These are phyloP conservation scores for Rhagonycha fulva DNA, from an alignment of 2,888 invertebrate genomes.

Conservation along the genomic window DNA sequence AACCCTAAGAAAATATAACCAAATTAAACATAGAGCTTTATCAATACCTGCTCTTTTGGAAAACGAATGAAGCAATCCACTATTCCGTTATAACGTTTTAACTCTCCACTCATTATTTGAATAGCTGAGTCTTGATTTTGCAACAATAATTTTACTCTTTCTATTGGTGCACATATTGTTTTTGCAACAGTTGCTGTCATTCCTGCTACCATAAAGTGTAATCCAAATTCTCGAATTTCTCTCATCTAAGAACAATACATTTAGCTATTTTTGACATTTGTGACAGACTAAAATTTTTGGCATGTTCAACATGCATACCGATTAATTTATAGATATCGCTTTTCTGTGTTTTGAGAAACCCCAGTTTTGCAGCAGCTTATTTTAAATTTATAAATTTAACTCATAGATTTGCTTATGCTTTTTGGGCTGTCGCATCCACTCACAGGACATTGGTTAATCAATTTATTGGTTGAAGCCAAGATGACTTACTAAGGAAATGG, in stretches of 20 bases:
- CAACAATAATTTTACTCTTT: constrained; percentile 32
- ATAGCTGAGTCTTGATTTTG: constrained; percentile 34
- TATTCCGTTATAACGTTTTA: constrained; percentile 26
- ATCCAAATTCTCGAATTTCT: constrained; percentile 19
- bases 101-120: constrained; percentile 28
- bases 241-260: background rate
- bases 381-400: too few relatives aligned
- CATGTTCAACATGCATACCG: background rate
- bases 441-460: too few relatives aligned
- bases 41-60: constrained; percentile 31
- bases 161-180: constrained; percentile 32
- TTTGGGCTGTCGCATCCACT: too few relatives aligned
- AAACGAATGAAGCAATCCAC: constrained; percentile 27
- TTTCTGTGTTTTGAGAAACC: too few relatives aligned
- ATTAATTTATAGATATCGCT: too few relatives aligned
- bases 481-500: too few relatives aligned
- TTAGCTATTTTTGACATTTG: background rate
- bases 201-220: constrained; percentile 29
- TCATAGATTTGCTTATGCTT: too few relatives aligned
- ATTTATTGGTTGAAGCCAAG: too few relatives aligned
- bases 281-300: background rate
- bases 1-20: constrained; percentile 20
- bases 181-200: constrained; percentile 29
- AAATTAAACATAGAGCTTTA: background rate
- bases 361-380: too few relatives aligned